These are phyloP conservation scores for Macrotis lagotis DNA, from an alignment of 2,113 vertebrate species.

Conservation along the genomic window DNA sequence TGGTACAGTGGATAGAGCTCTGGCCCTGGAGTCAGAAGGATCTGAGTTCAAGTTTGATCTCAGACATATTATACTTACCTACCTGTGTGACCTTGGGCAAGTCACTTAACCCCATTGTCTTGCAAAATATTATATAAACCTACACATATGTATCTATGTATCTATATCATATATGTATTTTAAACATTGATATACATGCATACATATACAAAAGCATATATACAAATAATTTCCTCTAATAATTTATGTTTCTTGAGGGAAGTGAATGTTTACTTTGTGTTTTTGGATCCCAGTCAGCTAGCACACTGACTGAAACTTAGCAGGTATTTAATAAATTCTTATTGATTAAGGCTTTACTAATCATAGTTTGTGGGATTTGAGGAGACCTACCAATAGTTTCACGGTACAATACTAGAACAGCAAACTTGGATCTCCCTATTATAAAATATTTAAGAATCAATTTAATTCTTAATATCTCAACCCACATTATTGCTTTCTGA, in stretches of 20 bases:
- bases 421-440: neutral
- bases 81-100: no score
- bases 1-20: no score
- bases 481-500: neutral
- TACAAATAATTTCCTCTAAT: neutral
- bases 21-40: no score
- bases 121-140: no score
- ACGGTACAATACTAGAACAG: neutral
- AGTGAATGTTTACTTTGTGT: neutral
- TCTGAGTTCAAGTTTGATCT: no score
- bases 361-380: neutral
- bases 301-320: neutral
- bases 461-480: neutral
- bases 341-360: neutral
- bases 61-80: no score
- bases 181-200: neutral
- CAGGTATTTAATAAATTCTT: neutral
- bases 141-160: neutral
- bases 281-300: neutral
- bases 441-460: neutral
- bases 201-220: neutral
- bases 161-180: no score
- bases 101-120: no score
- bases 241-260: neutral
- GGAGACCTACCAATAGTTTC: neutral